Evolutionary conservation across 2,797 vertebrate genomes (phyloP), one percentile per base, ranked within the genome.

Genomic region (Chiroxiphia lanceolata): DNA sequence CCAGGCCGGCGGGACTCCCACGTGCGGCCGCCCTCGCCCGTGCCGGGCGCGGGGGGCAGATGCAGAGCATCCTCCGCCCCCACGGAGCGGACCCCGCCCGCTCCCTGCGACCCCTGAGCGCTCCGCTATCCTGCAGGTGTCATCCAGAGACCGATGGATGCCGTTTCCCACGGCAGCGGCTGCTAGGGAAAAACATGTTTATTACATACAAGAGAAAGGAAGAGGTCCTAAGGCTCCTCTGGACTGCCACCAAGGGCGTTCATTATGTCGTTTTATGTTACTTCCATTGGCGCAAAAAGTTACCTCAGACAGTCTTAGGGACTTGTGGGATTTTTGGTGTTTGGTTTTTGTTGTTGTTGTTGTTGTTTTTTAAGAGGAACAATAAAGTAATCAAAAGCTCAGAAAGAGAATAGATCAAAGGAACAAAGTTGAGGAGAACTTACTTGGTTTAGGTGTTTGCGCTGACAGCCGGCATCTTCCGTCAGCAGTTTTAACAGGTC

Each of bases 371-470:
- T 63, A 4, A n/a, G 13, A 27, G 3, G 23, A 12, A 36, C 9
- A 40, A 18, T 36, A 75, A 75, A 10, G 8, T 36, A 67, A 56
- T 21, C 7, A 77, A 48, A 77, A 53, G 38, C 15, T 83, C 15
- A 36, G 10, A 56, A 47, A n/a, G n/a, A 72, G 4, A 82, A 89
- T 4, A 67, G n/a, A 60, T 22, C 34, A 36, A 80, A 89, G 45
- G 38, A 60, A 22, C 45, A 36, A 80, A 89, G 38, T 63, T 71
- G 40, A 64, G 4, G 15, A 68, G 64, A 86, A 97, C 96, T 97
- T 96, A 97, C 95, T 97, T 96, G 95, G 84, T 88, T 96, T 83
- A 96, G 59, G 74, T 42, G 65, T 51, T 54, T 2, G 54, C 47
- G 72, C 22, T 78, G 91, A 70, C 63, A 92, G 54, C 84, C 45